Evolutionary conservation across 1,140 invertebrate genomes (phyloP).

Genomic region (Drosophila prosaltans): DNA sequence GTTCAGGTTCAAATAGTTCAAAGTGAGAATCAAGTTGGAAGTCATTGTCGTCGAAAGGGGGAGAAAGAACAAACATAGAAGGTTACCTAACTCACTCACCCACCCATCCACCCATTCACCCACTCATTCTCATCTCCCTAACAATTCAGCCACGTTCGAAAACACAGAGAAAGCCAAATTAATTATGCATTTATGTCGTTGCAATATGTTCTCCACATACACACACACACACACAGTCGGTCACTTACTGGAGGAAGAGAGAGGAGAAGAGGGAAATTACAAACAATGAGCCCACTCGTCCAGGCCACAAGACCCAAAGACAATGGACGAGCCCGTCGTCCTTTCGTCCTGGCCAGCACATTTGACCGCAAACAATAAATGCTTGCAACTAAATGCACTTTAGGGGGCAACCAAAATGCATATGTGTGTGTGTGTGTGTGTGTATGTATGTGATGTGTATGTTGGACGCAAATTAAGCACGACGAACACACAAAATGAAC

Average conservation of each 20-base stretch:
- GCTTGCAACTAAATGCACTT: conserved; percentile 80
- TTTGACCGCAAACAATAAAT: conserved; percentile 81
- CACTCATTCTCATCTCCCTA: background rate
- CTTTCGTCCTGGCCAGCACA: conserved; percentile 53
- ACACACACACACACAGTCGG: conserved; percentile 17
- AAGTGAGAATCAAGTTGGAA: conserved; percentile 45
- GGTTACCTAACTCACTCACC: conserved; percentile 8
- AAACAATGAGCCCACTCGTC: conserved; percentile 53
- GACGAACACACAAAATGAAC: conserved; percentile 71
- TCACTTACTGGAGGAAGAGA: conserved; percentile 18
- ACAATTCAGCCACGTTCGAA: conserved; percentile 18
- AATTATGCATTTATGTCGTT: conserved; percentile 81
- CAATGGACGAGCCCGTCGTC: conserved; percentile 45
- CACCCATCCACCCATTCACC: background rate
- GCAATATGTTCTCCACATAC: conserved; percentile 63
- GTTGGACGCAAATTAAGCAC: conserved; percentile 74
- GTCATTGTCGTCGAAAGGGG: conserved; percentile 25
- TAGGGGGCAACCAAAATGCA: conserved; percentile 45
- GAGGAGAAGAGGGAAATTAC: conserved; percentile 28
- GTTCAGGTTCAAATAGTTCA: conserved; percentile 41
- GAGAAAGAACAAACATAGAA: conserved; percentile 19
- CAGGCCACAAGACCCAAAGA: conserved; percentile 55
- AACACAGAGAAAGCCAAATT: conserved; percentile 71
- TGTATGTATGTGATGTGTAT: conserved; percentile 38
- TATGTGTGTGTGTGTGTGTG: conserved; percentile 26